Base-by-base conservation (phyloP, 2,113 vertebrate species). In the Pardalotus punctatus region DNA sequence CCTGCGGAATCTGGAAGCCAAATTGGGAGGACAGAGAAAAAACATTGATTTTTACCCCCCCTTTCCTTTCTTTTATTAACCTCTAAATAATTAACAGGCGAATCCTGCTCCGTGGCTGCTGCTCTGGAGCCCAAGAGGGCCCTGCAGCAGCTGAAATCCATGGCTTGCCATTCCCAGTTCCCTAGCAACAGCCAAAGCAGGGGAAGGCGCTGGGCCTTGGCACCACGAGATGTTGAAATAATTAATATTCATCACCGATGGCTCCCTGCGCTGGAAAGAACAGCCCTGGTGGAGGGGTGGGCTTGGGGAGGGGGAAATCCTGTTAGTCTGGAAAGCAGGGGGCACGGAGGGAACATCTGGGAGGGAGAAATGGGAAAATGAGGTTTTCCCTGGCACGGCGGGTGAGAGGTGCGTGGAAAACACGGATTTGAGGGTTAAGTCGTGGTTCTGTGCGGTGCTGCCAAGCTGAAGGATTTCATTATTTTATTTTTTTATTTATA, bases 111-210 rank as follows among this genome's bases (percentile, higher is more conserved):
- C 15, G 64, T 90, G 89, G 80, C 92, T 96, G 72, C 76, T 90
- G 95, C 79, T 90, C 47, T 96, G 95, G 89, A 92, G 43, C 92
- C 92, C 83, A 65, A 76, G 97, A 12, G 62, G 70, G 82, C 96
- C 97, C 96, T 86, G 65, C 82, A 94, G 97, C 95, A 86, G 93
- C 91, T 71, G 92, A 94, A 90, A 95, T 95, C 97, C 90, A 27
- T 35, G 94, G 87, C 94, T 95, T 95, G 95, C 95, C 96, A 92
- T 85, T 74, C 62, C 73, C 83, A 76, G 98, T 98, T 98, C 96
- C 98, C 90, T 98, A 98, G 98, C 98, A 98, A 98, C 98, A 93
- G 90, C 72, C 79, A 64, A 97, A 96, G 96, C 95, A 91, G 77
- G 23, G 90, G 96, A 97, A 97, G 84, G 94, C 73, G 58, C 96